Base-by-base conservation (phyloP, 2,113 vertebrate genomes). In the Taurulus bubalis region DNA sequence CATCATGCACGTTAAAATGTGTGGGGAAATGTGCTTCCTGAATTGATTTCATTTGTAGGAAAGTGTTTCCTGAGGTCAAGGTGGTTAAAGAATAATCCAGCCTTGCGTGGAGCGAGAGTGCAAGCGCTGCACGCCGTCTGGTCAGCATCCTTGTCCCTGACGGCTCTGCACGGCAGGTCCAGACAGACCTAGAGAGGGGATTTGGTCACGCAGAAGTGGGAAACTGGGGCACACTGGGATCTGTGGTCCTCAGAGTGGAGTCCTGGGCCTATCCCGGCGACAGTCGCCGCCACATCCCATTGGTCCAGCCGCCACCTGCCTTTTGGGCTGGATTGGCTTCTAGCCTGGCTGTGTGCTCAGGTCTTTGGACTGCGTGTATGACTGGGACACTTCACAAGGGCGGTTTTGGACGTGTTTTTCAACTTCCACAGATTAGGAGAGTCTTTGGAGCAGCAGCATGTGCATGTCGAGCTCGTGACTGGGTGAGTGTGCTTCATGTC, bases 161-260 rank as follows among this genome's bases (percentile, higher is more conserved):
- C 77, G 24, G 71, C 83, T 89, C 83, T 76, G 87, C 80, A 56
- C 49, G 59, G 58, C 80, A 85, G 69, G 79, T 90, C 77, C 86
- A 92, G 87, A 90, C 91, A 87, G 83, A 84, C 82, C 77, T 74
- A 30, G 45, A 80, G 77, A 92, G 76, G 65, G 90, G 93, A 92
- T 93, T 94, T 93, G 87, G 64, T 74, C 75, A 72, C 8, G 71
- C 42, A 74, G 75, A 59, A 89, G 72, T 81, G 77, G 78, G 75
- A 86, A 91, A 90, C 82, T 88, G 89, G 89, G 87, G 66, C 87
- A 91, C 68, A 85, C 83, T 90, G 84, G 89, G 84, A 90, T 92
- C 85, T 86, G 64, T 85, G 88, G 85, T 89, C 51, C 76, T 84
- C 49, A 45, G 42, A 68, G 70, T 47, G n/a, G 71, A 71, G 56